A percentile compares a stretch with the other conserved stretches of the same genome.
Conservation (phyloP, 2,113 vertebrate species). For the Thomomys bottae region DNA sequence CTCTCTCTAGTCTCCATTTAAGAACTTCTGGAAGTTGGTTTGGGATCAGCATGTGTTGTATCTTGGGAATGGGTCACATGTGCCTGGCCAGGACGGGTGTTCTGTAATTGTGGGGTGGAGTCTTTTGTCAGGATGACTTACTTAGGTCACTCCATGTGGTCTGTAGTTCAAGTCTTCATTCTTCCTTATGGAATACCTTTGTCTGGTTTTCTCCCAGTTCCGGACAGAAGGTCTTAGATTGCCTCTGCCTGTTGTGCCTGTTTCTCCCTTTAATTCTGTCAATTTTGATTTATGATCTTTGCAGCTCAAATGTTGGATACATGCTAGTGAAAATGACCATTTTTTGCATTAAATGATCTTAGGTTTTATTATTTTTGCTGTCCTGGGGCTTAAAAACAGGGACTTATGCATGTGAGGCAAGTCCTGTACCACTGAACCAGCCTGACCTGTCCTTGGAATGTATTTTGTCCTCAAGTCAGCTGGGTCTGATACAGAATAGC, state of each 20-base stretch:
- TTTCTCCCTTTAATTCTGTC: neutral
- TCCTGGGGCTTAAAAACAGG: neutral
- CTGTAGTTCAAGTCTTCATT: neutral
- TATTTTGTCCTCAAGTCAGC: neutral
- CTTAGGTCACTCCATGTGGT: neutral
- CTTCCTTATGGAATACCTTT: neutral
- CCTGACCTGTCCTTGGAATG: neutral
- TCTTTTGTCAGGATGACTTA: neutral
- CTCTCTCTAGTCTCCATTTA: neutral
- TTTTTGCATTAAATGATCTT: neutral
- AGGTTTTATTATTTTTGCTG: neutral
- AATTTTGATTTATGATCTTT: neutral
- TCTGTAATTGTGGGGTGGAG: conserved; percentile 26
- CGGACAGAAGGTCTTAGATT: neutral
- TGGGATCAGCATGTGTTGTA: neutral
- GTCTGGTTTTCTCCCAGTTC: neutral
- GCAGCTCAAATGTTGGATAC: neutral
- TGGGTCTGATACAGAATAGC: neutral
- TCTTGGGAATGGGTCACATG: neutral
- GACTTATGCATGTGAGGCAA: neutral
- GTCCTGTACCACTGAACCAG: too few species aligned
- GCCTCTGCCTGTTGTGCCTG: neutral
- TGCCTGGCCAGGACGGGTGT: neutral
- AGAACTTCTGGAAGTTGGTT: neutral
- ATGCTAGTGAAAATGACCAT: neutral